Evolutionary conservation across 1,140 invertebrate genomes (phyloP).

Genomic region (Drosophila yakuba): DNA sequence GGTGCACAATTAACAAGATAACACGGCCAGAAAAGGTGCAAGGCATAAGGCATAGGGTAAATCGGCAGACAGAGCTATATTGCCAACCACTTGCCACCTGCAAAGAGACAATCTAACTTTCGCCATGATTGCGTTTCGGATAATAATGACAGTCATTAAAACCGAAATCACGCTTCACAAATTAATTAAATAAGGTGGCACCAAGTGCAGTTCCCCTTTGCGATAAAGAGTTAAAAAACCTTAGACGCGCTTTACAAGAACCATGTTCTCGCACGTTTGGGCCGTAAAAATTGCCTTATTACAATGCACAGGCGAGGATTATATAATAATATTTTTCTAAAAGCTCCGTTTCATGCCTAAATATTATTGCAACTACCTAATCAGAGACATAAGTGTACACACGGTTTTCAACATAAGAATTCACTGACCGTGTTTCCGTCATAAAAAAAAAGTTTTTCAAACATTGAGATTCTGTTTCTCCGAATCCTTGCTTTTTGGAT

Average conservation of each 20-base stretch:
- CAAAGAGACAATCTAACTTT: constrained; percentile 79
- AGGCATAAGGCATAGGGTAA: background rate
- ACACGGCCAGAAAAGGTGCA: constrained; percentile 18
- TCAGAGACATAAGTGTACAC: too few relatives aligned
- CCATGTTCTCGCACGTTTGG: too few relatives aligned
- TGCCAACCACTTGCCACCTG: constrained; percentile 38
- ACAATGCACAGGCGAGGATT: too few relatives aligned
- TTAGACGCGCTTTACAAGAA: background rate
- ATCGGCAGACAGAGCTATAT: background rate
- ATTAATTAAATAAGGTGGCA: constrained; percentile 68
- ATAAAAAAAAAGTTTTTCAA: too few relatives aligned
- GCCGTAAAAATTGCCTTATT: too few relatives aligned
- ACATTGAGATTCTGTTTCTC: too few relatives aligned
- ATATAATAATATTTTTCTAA: too few relatives aligned
- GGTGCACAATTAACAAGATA: constrained; percentile 77
- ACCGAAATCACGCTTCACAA: constrained; percentile 58
- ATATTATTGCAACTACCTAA: too few relatives aligned
- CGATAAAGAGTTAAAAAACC: background rate
- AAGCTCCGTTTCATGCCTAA: too few relatives aligned
- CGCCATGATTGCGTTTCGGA: constrained; percentile 57
- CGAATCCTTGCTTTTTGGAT: too few relatives aligned
- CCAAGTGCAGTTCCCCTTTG: constrained; percentile 6
- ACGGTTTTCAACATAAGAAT: too few relatives aligned
- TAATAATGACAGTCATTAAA: constrained; percentile 54
- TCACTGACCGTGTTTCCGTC: too few relatives aligned